Conservation (phyloP, 2,113 vertebrate species). For the Maccullochella peelii region DNA sequence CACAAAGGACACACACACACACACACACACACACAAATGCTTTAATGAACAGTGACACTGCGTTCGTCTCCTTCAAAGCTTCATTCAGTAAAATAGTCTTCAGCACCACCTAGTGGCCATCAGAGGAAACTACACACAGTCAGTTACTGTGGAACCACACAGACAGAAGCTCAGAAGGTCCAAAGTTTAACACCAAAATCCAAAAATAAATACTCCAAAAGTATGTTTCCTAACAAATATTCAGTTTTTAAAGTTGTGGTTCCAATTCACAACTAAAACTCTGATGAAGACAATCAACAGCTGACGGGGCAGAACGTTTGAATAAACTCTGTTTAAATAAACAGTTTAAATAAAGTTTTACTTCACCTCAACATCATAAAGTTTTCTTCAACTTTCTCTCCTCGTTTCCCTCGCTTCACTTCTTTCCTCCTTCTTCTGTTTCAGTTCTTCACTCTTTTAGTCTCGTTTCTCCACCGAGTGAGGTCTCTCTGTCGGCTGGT, state of each 20-base stretch:
- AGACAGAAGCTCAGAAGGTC: background rate
- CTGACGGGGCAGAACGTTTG: background rate
- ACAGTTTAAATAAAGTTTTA: constrained; percentile 10
- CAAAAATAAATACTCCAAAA: background rate
- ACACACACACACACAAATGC: constrained; percentile 11
- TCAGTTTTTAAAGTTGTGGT: background rate
- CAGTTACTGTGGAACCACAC: background rate
- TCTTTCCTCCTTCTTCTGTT: constrained; percentile 11
- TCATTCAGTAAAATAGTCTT: constrained; percentile 11
- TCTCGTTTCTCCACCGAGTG: constrained; percentile 13
- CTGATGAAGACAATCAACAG: background rate
- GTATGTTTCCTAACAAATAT: background rate
- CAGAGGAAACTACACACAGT: background rate
- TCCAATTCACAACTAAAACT: background rate
- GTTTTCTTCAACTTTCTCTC: background rate
- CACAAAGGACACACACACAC: constrained; percentile 30
- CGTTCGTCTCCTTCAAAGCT: background rate
- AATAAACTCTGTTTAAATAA: background rate
- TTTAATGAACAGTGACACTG: background rate
- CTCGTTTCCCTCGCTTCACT: background rate
- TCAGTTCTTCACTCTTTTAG: background rate
- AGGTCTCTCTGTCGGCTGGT: background rate
- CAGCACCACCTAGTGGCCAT: background rate
- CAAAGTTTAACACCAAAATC: background rate
- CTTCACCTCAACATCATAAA: constrained; percentile 31